Evolutionary conservation across 2,888 invertebrate genomes (phyloP), one percentile per base, ranked within the genome.

Genomic region (Lasioglossum oenotherae): DNA sequence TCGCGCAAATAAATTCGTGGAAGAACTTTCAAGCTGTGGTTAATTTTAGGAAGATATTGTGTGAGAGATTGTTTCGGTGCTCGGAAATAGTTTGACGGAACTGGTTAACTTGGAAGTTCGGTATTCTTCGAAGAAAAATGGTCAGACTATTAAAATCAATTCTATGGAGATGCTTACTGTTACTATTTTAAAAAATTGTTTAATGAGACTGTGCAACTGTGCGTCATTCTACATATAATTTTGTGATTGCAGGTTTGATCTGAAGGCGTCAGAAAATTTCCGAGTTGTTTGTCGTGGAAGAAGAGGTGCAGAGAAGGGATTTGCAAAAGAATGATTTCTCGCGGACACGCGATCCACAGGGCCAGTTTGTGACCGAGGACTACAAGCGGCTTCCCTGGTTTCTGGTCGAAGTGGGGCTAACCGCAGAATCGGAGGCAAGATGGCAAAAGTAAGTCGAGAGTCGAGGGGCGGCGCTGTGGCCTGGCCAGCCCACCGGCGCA

Each of bases 361-460:
- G 75, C 79, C 82, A 80, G 87, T 87, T 90, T 81, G 82, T 73
- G 64, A 86, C 72, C 86, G 82, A 79, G 82, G 86, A 87, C 86
- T 82, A 90, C 91, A 91, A 90, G 89, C 89, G 88, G 90, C 91
- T 92, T 90, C 81, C 88, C 90, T 87, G 90, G 91, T 92, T 92
- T 92, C 91, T 90, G 92, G 92, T 91, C 91, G 92, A 92, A 92
- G 90, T 91, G 91, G 92, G 92, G 93, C 92, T 92, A 92, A 93
- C 93, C 93, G 89, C 93, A 91, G 91, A 93, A 93, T 93, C 92
- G 93, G 93, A 92, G 93, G 93, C 94, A 94, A 93, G 93, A 94
- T 94, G 95, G 93, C 94, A 94, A 94, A 94, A 94, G 94, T 94
- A 94, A 94, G 93, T 93, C 92, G 92, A 88, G 93, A 92, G 92